Percentiles rank a stretch among this genome's conserved stretches.
Conservation (phyloP, 2,888 invertebrate species). For the Netelia virgata region DNA sequence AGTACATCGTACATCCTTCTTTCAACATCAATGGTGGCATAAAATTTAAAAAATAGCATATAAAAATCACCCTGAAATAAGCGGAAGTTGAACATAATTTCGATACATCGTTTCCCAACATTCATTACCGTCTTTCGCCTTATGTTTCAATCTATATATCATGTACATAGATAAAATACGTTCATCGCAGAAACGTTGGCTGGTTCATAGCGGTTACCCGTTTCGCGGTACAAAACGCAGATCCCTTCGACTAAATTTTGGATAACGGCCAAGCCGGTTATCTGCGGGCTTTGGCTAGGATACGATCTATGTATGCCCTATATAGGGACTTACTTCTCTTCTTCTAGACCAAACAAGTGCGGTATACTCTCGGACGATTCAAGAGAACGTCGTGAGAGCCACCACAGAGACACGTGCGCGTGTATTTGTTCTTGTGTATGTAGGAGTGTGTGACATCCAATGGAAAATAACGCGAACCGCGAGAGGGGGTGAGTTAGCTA, state of each 20-base stretch:
- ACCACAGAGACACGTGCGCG: slow-evolving; percentile 10
- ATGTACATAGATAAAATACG: slow-evolving; percentile 49
- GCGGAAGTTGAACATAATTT: too few relatives aligned
- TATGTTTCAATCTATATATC: slow-evolving; percentile 17
- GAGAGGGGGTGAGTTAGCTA: slow-evolving; percentile 10
- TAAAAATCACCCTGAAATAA: too few relatives aligned
- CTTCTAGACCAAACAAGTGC: slow-evolving; percentile 56
- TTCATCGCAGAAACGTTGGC: slow-evolving; percentile 48
- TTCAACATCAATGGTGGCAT: background rate
- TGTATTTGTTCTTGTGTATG: slow-evolving; percentile 45
- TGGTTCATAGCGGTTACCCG: slow-evolving; percentile 47
- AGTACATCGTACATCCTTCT: background rate
- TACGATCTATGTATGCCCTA: background rate
- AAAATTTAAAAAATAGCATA: too few relatives aligned
- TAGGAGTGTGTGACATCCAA: slow-evolving; percentile 15
- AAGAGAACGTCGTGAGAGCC: background rate
- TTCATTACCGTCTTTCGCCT: slow-evolving; percentile 6
- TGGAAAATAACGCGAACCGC: slow-evolving; percentile 38
- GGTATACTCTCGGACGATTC: slow-evolving; percentile 38
- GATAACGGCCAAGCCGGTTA: slow-evolving; percentile 77
- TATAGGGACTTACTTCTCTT: slow-evolving; percentile 14
- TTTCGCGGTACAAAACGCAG: slow-evolving; percentile 62
- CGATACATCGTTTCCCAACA: slow-evolving; percentile 26
- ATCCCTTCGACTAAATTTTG: slow-evolving; percentile 73
- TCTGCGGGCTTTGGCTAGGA: slow-evolving; percentile 63